phyloP scores from a whole-genome alignment of 2,888 invertebrate genomes.

The Baronia brevicornis region DNA sequence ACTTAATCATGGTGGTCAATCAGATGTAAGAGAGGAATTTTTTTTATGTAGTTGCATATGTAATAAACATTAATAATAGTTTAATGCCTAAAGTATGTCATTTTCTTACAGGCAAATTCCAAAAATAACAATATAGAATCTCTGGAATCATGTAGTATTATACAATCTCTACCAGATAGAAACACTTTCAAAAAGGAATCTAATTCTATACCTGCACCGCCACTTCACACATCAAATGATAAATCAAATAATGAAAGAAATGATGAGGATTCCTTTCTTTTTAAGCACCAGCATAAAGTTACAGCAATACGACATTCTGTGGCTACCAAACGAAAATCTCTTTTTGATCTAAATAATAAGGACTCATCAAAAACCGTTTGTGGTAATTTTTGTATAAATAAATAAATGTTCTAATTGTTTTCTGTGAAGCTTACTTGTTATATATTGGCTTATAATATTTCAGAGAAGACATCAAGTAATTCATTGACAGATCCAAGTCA shows the following conservation, averaged over 20 bases:
- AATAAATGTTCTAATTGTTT: conserved; percentile 12
- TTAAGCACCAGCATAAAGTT: conserved; percentile 30
- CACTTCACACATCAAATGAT: conserved; percentile 27
- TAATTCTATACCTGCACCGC: conserved; percentile 30
- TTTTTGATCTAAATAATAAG: conserved; percentile 27
- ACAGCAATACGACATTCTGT: conserved; percentile 31
- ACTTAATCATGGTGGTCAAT: conserved; percentile 25
- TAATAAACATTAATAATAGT: not conserved
- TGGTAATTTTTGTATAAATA: conserved; percentile 16
- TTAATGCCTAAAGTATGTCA: not conserved
- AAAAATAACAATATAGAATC: conserved; percentile 27
- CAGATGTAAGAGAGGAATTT: conserved; percentile 33
- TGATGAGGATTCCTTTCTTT: conserved; percentile 26
- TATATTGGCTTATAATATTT: conserved; percentile 24
- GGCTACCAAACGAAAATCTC: conserved; percentile 40
- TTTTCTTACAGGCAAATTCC: conserved; percentile 29
- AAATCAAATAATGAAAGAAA: conserved; percentile 25
- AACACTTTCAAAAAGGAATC: conserved; percentile 29
- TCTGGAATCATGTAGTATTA: conserved; percentile 26
- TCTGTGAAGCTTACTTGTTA: conserved; percentile 25
- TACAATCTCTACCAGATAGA: conserved; percentile 28
- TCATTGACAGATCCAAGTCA: conserved; percentile 44
- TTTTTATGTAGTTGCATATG: not conserved
- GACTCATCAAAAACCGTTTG: not conserved
- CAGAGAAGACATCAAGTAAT: conserved; percentile 47